Percentiles rank a stretch among this genome's conserved stretches.
Conservation (phyloP, 2,888 invertebrate species). For the Ophion slaviceki region DNA sequence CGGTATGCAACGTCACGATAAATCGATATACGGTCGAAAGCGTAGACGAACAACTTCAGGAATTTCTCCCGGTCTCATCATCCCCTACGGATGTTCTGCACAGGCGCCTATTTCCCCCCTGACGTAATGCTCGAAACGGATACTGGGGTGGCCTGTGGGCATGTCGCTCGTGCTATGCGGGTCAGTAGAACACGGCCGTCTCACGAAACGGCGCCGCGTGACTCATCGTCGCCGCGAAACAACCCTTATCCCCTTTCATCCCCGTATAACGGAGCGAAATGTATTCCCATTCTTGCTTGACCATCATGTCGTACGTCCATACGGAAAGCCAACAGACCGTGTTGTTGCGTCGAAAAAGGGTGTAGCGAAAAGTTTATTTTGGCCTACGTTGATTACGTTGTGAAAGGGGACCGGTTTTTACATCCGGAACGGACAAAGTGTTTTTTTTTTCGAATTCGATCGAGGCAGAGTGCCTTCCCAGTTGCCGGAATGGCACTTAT, state of each 20-base stretch:
- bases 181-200: constrained; percentile 79
- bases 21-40: not conserved
- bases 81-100: constrained; percentile 60
- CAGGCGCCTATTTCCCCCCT: constrained; percentile 67
- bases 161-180: constrained; percentile 72
- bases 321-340: not conserved
- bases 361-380: not conserved
- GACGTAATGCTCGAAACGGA: constrained; percentile 68
- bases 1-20: constrained; percentile 7
- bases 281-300: not conserved
- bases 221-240: constrained; percentile 46
- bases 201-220: constrained; percentile 53
- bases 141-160: constrained; percentile 61
- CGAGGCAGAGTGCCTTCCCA: not conserved
- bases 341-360: not conserved
- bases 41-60: not conserved
- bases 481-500: constrained; percentile 86
- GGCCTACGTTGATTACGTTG: not conserved
- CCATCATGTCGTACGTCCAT: not conserved
- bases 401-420: not conserved
- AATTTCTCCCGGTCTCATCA: constrained; percentile 11
- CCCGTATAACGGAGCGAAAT: constrained; percentile 3
- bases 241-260: constrained; percentile 14
- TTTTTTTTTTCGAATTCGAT: not conserved
- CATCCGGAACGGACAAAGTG: not conserved